A percentile compares a stretch with the other conserved stretches of the same genome.
These are phyloP conservation scores for Oreohelix idahoensis DNA, from an alignment of 1,140 invertebrate species.

Conservation along the genomic window DNA sequence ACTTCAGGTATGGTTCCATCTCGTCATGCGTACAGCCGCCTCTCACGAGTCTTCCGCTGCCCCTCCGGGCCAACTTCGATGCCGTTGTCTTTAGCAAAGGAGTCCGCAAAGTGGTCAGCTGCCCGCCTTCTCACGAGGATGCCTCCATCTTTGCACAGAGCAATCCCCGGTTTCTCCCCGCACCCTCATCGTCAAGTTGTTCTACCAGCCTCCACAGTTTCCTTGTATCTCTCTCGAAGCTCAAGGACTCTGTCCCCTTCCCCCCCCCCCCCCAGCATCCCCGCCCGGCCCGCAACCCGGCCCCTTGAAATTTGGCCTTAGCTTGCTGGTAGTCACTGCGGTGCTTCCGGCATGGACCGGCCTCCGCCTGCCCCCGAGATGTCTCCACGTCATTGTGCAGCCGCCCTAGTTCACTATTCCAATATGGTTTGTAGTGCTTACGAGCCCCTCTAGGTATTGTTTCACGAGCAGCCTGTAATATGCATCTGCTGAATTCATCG, in stretches of 20 bases:
- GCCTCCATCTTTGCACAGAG: not conserved
- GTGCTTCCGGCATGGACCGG: not conserved
- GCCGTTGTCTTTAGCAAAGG: not conserved
- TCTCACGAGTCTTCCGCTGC: not conserved
- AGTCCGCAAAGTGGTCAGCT: not conserved
- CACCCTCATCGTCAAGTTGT: not conserved
- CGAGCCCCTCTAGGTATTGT: not conserved
- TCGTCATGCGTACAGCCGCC: not conserved
- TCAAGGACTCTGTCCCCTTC: not conserved
- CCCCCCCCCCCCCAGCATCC: not conserved
- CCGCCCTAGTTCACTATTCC: not conserved
- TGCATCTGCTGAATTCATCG: too few relatives aligned
- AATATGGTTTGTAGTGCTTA: too few relatives aligned
- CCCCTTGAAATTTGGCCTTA: not conserved
- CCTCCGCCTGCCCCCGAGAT: not conserved
- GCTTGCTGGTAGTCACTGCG: not conserved
- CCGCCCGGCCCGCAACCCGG: not conserved
- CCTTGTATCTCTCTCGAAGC: not conserved
- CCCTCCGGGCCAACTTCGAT: not conserved
- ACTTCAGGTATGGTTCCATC: not conserved
- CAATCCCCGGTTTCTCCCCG: not conserved
- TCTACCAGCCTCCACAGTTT: not conserved
- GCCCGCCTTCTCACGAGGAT: not conserved
- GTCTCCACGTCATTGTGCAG: not conserved
- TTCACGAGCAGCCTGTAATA: too few relatives aligned